phyloP scores from a whole-genome alignment of 2,797 vertebrate genomes.

The Otolemur crassicaudatus region DNA sequence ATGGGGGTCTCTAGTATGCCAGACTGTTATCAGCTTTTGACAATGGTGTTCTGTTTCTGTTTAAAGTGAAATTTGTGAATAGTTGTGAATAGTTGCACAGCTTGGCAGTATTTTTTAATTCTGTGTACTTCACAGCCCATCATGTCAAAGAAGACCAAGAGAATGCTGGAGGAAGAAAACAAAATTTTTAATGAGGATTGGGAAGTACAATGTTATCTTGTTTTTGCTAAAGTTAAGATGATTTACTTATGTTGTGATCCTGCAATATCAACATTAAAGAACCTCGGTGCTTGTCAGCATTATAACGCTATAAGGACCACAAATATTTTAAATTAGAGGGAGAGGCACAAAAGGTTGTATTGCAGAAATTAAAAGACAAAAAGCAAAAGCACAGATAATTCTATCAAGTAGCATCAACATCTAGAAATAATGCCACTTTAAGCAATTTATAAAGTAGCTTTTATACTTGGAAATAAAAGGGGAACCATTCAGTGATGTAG shows the following conservation, averaged over 20 bases:
- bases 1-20: not conserved
- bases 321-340: not conserved
- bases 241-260: not conserved
- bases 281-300: not conserved
- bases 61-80: not conserved
- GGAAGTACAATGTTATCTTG: not conserved
- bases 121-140: not conserved
- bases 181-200: not conserved
- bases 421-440: not conserved
- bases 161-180: not conserved
- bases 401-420: not conserved
- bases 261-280: not conserved
- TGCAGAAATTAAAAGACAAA: not conserved
- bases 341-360: not conserved
- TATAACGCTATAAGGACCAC: not conserved
- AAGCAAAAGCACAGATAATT: not conserved
- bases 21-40: not conserved
- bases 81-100: not conserved
- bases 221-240: not conserved
- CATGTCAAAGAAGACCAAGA: not conserved
- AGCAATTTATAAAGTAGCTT: not conserved
- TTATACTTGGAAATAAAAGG: not conserved
- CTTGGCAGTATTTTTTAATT: not conserved
- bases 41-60: not conserved
- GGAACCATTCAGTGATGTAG: not conserved